Base-by-base conservation (phyloP, 2,888 invertebrate genomes). In the Pyrrhia umbra region DNA sequence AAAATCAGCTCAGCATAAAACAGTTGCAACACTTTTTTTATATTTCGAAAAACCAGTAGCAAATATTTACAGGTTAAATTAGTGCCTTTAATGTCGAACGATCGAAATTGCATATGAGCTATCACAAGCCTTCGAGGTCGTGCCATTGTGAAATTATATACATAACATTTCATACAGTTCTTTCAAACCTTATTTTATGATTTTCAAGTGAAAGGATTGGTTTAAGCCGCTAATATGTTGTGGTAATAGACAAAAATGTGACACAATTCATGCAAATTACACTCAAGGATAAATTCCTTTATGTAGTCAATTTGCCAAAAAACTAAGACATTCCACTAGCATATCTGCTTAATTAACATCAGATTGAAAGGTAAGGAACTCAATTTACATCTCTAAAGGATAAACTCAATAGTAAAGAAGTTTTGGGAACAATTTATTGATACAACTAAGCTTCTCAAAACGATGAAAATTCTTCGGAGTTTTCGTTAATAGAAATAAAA, bases 171-270 rank as follows among this genome's bases (percentile, higher is more conserved):
- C 63, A 60, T 50, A 66, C 54, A 64, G 59, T 42, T 64, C 56
- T 27, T 27, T 39, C 39, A 58, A 58, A 51, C 40, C 40, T 64
- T 69, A 27, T 40, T 61, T 55, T 67, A 57, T 25, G 79, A 75
- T 67, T 50, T 49, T 47, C 20, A 18, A 71, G 74, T 68, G 80
- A 77, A 75, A 77, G 75, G 75, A 56, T 34, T 57, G 39, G 8
- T 46, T 60, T 34, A 16, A 50, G 43, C 27, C 27, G 55, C 37
- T 56, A 69, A 74, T 77, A 27, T 25, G 23, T 55, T 45, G 23
- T 43, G 45, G 57, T 60, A 64, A 75, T 43, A 40, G 42, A 60
- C 54, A 40, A 55, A 60, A 56, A 21, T 58, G 47, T 75, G 57
- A 16, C 69, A 75, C 49, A 65, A 54, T 45, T 60, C 47, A 51